These are phyloP conservation scores for Synchiropus splendidus DNA, from an alignment of 2,113 vertebrate genomes.

Conservation along the genomic window DNA sequence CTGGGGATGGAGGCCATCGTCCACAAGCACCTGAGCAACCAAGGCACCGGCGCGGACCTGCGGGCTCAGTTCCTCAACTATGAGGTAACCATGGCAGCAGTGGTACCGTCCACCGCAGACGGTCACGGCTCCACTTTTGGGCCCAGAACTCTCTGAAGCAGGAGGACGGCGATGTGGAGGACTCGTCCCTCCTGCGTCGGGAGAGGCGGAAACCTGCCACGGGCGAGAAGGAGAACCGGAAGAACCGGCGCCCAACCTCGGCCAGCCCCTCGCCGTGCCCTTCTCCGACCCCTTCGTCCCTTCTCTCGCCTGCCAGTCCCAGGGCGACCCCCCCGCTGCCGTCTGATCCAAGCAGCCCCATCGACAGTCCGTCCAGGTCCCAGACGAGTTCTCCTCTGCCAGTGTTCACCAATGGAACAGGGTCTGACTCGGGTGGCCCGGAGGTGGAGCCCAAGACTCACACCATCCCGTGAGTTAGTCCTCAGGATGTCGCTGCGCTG, in stretches of 20 bases:
- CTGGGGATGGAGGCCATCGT: conserved; percentile 83
- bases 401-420: neutral
- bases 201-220: conserved; percentile 71
- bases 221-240: conserved; percentile 71
- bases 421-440: conserved; percentile 9
- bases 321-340: conserved; percentile 11
- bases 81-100: conserved; percentile 63
- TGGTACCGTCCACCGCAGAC: too few relatives aligned
- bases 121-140: conserved; percentile 1
- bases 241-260: conserved; percentile 56
- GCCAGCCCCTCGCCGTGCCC: conserved; percentile 6
- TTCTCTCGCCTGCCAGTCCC: conserved; percentile 36
- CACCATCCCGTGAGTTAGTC: conserved; percentile 44
- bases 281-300: neutral
- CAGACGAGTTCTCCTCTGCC: conserved; percentile 28
- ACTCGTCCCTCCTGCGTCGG: conserved; percentile 60
- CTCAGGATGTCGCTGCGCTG: neutral
- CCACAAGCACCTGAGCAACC: conserved; percentile 69
- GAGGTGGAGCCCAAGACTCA: conserved; percentile 21
- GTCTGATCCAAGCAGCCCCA: conserved; percentile 18
- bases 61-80: conserved; percentile 79
- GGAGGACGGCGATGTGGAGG: conserved; percentile 77
- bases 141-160: conserved; percentile 71
- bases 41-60: conserved; percentile 72
- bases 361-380: conserved; percentile 33